These are phyloP conservation scores for Apamea crenata DNA, from an alignment of 2,888 invertebrate species.

Conservation along the genomic window DNA sequence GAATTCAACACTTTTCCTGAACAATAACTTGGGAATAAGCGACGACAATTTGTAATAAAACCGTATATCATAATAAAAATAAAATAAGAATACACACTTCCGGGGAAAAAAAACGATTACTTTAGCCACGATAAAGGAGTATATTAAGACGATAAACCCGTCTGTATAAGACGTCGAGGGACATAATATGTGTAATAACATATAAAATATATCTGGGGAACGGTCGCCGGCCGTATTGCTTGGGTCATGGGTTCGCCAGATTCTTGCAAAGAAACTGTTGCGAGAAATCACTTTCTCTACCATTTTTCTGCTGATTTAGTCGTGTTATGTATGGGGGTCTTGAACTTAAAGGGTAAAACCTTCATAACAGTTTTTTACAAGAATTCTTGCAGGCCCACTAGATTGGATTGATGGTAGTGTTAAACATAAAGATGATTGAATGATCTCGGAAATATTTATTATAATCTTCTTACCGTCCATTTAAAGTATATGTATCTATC, in stretches of 20 bases:
- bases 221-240: conserved; percentile 48
- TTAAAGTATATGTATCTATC: no score
- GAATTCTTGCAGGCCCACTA: conserved; percentile 21
- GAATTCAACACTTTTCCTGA: conserved; percentile 37
- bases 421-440: conserved; percentile 2
- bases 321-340: conserved; percentile 44
- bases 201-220: conserved; percentile 61
- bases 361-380: conserved; percentile 34
- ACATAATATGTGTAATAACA: conserved; percentile 65
- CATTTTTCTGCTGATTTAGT: conserved; percentile 55
- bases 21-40: conserved; percentile 51
- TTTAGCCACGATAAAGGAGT: conserved; percentile 60
- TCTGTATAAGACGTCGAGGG: conserved; percentile 49
- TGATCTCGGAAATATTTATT: neutral
- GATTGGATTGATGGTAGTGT: neutral
- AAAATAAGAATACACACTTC: conserved; percentile 63
- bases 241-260: conserved; percentile 47
- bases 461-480: no score
- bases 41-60: conserved; percentile 63
- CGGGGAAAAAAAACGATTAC: conserved; percentile 62
- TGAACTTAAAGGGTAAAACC: conserved; percentile 36
- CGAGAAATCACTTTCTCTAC: conserved; percentile 56
- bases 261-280: conserved; percentile 49
- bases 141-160: conserved; percentile 67
- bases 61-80: conserved; percentile 61